phyloP scores from a whole-genome alignment of 2,797 vertebrate genomes.

The Pelochelys cantorii region DNA sequence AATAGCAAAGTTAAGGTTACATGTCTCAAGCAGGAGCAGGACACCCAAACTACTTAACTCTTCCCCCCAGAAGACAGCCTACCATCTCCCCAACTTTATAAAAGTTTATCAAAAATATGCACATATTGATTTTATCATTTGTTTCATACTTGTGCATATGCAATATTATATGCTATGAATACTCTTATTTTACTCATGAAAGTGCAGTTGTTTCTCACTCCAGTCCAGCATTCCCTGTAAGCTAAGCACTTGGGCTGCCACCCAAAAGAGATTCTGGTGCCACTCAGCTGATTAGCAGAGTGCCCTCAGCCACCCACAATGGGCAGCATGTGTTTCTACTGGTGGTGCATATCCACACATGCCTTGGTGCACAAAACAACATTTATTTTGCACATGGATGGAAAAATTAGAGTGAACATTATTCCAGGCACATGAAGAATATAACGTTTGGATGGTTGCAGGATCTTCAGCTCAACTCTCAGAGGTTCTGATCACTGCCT shows the following conservation, averaged over 20 bases:
- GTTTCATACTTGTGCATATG: rapidly evolving
- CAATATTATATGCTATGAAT: neutral
- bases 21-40: neutral
- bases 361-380: too few relatives aligned
- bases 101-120: neutral
- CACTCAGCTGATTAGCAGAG: too few relatives aligned
- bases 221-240: too few relatives aligned
- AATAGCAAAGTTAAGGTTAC: neutral
- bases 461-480: neutral
- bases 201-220: neutral
- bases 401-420: too few relatives aligned
- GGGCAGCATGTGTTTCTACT: too few relatives aligned
- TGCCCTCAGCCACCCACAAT: too few relatives aligned
- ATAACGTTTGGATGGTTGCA: neutral
- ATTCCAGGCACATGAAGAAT: neutral
- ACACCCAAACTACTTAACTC: neutral
- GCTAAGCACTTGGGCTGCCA: too few relatives aligned
- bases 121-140: neutral
- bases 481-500: neutral
- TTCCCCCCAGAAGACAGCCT: neutral
- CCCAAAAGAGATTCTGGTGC: too few relatives aligned
- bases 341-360: too few relatives aligned
- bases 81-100: neutral
- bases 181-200: rapidly evolving
- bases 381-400: too few relatives aligned